These are phyloP conservation scores for Torymus auratus DNA, from an alignment of 2,888 invertebrate genomes.

Conservation along the genomic window DNA sequence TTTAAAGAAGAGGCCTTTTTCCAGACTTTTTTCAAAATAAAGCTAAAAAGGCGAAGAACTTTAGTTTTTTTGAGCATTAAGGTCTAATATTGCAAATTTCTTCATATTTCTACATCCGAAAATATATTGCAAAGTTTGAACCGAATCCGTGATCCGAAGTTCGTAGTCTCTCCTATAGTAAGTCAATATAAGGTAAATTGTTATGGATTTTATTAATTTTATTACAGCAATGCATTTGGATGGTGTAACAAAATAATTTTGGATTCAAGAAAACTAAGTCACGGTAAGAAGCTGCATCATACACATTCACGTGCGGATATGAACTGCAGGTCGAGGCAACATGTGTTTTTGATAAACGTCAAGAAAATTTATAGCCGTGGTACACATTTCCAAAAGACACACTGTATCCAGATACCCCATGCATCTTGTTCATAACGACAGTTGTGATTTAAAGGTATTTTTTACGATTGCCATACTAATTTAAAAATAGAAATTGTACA, in stretches of 20 bases:
- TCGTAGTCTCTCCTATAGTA: too few relatives aligned
- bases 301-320: conserved; percentile 33
- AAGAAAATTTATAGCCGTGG: conserved; percentile 46
- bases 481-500: background rate
- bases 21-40: too few relatives aligned
- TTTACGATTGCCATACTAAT: conserved; percentile 5
- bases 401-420: conserved; percentile 24
- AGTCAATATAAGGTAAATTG: too few relatives aligned
- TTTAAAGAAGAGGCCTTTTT: too few relatives aligned
- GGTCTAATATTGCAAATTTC: too few relatives aligned
- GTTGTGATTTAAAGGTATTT: conserved; percentile 40
- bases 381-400: conserved; percentile 43
- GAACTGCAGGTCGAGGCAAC: conserved; percentile 32
- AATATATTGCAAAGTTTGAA: too few relatives aligned
- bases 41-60: too few relatives aligned
- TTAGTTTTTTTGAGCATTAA: too few relatives aligned
- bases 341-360: conserved; percentile 52
- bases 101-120: too few relatives aligned
- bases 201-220: too few relatives aligned
- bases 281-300: conserved; percentile 23
- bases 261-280: conserved; percentile 22
- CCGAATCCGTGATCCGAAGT: too few relatives aligned
- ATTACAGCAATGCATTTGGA: background rate
- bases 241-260: conserved; percentile 6
- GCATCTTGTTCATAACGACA: conserved; percentile 36